Conservation (phyloP, 2,113 vertebrate species). For the Corythornis madagascariensis region DNA sequence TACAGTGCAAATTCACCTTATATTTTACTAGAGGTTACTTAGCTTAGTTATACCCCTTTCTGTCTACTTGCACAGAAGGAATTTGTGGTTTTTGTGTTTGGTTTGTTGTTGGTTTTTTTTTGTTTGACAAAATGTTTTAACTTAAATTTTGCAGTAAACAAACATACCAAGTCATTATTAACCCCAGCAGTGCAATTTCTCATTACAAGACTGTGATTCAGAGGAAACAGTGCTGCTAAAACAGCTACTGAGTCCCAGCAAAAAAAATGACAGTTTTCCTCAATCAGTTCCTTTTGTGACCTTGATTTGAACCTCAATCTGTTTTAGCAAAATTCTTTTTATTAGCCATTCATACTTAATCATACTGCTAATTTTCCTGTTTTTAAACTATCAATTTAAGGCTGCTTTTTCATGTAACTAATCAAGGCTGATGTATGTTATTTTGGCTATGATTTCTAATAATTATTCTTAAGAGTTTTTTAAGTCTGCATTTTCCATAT, state of each 20-base stretch:
- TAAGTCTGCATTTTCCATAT: constrained; percentile 28
- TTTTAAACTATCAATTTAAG: constrained; percentile 66
- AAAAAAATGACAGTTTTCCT: constrained; percentile 72
- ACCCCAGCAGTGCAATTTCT: constrained; percentile 76
- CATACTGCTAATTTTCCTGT: constrained; percentile 73
- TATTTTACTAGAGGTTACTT: not conserved
- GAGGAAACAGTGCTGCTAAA: constrained; percentile 65
- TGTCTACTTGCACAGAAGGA: constrained; percentile 36
- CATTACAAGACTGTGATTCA: constrained; percentile 70
- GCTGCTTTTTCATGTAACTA: constrained; percentile 40
- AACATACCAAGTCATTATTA: constrained; percentile 70
- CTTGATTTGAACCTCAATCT: constrained; percentile 81
- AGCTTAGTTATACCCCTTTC: constrained; percentile 1
- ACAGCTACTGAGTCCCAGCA: constrained; percentile 47
- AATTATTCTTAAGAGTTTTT: constrained; percentile 47
- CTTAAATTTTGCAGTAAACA: constrained; percentile 68
- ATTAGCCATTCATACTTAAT: constrained; percentile 72
- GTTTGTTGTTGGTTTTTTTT: not conserved
- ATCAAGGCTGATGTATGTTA: constrained; percentile 54
- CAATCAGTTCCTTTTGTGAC: constrained; percentile 77
- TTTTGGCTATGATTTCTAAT: constrained; percentile 61
- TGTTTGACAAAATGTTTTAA: constrained; percentile 57
- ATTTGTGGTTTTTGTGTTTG: not conserved
- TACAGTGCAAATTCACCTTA: not conserved
- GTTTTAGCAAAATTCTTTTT: constrained; percentile 78